Base-by-base conservation (phyloP, 2,888 invertebrate genomes). In the Catocala fraxini region DNA sequence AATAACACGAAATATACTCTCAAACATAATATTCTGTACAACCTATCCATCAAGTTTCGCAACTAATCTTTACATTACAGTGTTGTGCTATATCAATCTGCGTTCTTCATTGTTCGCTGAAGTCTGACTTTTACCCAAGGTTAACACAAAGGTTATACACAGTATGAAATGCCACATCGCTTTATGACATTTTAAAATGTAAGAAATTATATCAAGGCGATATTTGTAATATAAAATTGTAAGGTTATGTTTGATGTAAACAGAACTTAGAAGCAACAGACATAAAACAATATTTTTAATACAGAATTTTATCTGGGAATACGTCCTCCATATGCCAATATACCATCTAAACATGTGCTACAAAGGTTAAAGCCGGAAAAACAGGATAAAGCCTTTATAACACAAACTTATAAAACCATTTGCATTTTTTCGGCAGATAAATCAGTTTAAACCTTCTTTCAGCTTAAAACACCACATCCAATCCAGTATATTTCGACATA, bases 41-140 rank as follows among this genome's bases (percentile, higher is more conserved):
- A 71, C 69, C 77, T 73, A 81, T 80, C 78, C 71, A 70, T 78
- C 80, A 79, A 68, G 70, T 80, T 79, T 78, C 80, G 68, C 59
- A 81, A 81, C 68, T 56, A 66, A 65, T 77, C 78, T 75, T 72
- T 69, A 68, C 72, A 71, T 73, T 75, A 77, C 61, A 55, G 54
- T 75, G 73, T 73, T 74, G 73, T 73, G 57, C 60, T 71, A 59
- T 75, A 73, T 68, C 71, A 75, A 75, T 77, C 75, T 72, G 59
- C 65, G 73, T 66, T 71, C 69, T 69, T 68, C 63, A 78, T 78
- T 78, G 78, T 78, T 78, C 76, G 63, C 70, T 70, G 63, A 69
- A 68, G 67, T 67, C 69, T 78, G 76, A 74, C 76, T 74, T 76
- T 78, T 76, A 74, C 74, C 68, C 79, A 76, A 78, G 72, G 73